phyloP scores from a whole-genome alignment of 2,797 vertebrate genomes.

The Poeciliopsis turneri region DNA sequence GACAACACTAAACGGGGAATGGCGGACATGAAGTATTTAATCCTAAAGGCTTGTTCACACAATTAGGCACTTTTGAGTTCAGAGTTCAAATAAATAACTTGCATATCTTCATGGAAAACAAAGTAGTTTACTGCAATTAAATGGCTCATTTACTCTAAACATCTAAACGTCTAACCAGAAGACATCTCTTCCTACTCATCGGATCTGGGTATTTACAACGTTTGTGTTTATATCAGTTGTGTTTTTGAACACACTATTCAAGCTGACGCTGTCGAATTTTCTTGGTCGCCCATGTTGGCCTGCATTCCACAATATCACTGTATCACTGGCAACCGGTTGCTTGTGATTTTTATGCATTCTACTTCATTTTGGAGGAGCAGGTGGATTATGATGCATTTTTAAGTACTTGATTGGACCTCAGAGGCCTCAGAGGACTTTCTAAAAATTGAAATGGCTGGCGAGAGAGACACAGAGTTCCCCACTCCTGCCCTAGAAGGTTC shows the following conservation, averaged over 20 bases:
- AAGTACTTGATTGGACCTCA: background rate
- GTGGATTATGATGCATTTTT: background rate
- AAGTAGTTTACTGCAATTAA: background rate
- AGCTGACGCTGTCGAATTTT: background rate
- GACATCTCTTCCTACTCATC: background rate
- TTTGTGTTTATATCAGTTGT: background rate
- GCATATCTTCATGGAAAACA: conserved; percentile 1
- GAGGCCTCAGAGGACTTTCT: background rate
- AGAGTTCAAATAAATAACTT: conserved; percentile 21
- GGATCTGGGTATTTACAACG: conserved; percentile 11
- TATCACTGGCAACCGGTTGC: background rate
- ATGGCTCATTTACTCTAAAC: background rate
- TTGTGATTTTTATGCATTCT: background rate
- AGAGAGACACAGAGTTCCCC: background rate
- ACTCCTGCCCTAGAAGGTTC: background rate
- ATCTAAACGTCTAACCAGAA: background rate
- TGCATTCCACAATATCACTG: background rate
- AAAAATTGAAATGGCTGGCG: background rate
- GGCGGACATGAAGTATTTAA: conserved; percentile 16
- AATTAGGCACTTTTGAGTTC: conserved; percentile 3
- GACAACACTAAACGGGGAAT: conserved; percentile 9
- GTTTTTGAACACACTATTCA: background rate
- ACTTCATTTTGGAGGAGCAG: background rate
- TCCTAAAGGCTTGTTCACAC: conserved; percentile 23
- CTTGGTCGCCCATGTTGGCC: background rate